Evolutionary conservation across 2,113 vertebrate genomes (phyloP).

Genomic region (Turnix velox): DNA sequence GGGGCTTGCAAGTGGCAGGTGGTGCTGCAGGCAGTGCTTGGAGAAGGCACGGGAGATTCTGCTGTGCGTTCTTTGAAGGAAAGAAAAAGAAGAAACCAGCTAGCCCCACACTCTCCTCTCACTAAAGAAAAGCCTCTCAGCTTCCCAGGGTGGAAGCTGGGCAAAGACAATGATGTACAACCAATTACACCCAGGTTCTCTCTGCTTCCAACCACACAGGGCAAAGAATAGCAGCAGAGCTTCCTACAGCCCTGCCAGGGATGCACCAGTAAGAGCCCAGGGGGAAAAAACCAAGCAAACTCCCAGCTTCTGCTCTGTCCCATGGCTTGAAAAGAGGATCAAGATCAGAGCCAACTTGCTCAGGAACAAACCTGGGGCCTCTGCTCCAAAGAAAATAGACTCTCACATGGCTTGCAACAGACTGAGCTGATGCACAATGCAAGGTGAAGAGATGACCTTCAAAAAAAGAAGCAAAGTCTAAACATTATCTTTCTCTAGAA

Average conservation of each 20-base stretch:
- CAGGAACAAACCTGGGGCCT: not conserved
- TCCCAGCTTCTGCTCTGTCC: not conserved
- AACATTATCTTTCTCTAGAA: not conserved
- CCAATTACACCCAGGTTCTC: not conserved
- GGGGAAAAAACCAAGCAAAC: not conserved
- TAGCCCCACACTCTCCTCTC: not conserved
- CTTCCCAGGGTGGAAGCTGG: not conserved
- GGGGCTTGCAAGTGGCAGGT: too few relatives aligned
- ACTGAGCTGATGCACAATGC: not conserved
- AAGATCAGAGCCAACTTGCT: not conserved
- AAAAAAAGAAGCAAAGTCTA: not conserved
- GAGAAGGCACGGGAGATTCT: conserved; percentile 68
- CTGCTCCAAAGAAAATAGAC: not conserved
- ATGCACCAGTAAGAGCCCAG: not conserved
- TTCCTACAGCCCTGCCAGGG: not conserved
- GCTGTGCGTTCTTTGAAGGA: conserved; percentile 32
- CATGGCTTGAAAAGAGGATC: not conserved
- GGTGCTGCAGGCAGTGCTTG: conserved; percentile 66
- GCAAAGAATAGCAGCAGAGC: not conserved
- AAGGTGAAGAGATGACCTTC: not conserved
- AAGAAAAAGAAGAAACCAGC: not conserved
- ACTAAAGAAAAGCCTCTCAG: not conserved
- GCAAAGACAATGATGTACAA: not conserved
- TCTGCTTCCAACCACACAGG: not conserved
- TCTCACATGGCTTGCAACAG: not conserved